Evolutionary conservation across 2,797 vertebrate genomes (phyloP), one percentile per base, ranked within the genome.

Genomic region (Tarsius wallacei): DNA sequence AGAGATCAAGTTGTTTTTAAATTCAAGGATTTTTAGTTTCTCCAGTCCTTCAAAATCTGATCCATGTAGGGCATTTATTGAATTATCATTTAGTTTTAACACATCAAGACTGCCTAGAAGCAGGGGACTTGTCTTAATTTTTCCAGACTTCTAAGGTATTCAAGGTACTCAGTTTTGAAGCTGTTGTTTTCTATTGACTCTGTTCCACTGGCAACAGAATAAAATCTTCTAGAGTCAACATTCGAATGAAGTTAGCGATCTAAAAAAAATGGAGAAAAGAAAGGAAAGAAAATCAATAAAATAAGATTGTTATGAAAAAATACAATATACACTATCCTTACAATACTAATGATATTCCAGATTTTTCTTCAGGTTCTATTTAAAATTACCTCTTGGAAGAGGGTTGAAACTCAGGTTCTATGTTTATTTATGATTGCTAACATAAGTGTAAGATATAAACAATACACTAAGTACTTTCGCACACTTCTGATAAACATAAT

Each of bases 111-210:
- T 98, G 61, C 97, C 71, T 36, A 99, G 99, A 17, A 99, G 99
- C 74, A 93, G 2, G 99, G 99, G 91, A 99, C 97, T 80, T 71
- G 84, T 63, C 97, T 98, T 78, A 99, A 97, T 99, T 99, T 98
- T 99, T 99, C 98, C 99, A 99, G 77, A 99, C 97, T 98, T 99
- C 99, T 97, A 99, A 97, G 70, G 98, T 98, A 96, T 98, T 99
- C 95, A 99, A 97, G 66, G 96, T 96, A 82, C 95, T 98, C 95
- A 99, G 88, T 88, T 98, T 98, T 98, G 97, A 99, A 99, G 90
- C 98, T 99, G n/a, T 98, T 98, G 42, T 97, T 98, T 96, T 99
- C 99, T 85, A 99, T 94, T n/a, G 98, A 97, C 98, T 99, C 99
- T 49, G 98, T 98, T 96, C 99, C 99, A 98, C 99, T 99, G 89